Conservation (phyloP, 2,888 invertebrate genomes). For the Stegana nigrithorax region DNA sequence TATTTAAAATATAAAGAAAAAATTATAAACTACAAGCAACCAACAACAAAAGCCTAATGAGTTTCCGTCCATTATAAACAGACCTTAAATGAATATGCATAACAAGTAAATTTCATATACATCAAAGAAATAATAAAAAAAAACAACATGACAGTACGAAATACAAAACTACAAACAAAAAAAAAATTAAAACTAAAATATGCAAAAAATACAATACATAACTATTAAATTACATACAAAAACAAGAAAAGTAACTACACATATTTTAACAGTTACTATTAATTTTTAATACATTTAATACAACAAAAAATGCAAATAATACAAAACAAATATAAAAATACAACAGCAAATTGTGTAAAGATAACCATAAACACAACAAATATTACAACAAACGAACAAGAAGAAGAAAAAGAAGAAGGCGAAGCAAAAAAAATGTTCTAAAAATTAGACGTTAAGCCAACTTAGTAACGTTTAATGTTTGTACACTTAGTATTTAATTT, state of each 20-base stretch:
- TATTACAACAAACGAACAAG: conserved; percentile 10
- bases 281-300: conserved; percentile 36
- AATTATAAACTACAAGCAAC: conserved; percentile 22
- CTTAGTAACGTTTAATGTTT: neutral
- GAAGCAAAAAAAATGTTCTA: conserved; percentile 24
- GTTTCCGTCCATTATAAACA: conserved; percentile 69
- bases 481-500: neutral
- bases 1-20: conserved; percentile 2
- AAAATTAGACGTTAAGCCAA: neutral
- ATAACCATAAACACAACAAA: conserved; percentile 12
- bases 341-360: conserved; percentile 32
- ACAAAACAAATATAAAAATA: conserved; percentile 30
- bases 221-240: conserved; percentile 20
- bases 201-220: conserved; percentile 19
- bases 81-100: conserved; percentile 67
- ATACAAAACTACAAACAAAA: conserved; percentile 22
- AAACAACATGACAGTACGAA: conserved; percentile 37
- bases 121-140: conserved; percentile 19
- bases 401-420: conserved; percentile 44
- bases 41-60: conserved; percentile 63
- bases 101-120: conserved; percentile 22
- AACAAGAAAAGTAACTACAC: conserved; percentile 36
- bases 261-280: conserved; percentile 62
- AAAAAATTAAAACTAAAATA: conserved; percentile 23
- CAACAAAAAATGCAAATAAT: conserved; percentile 23